These are phyloP conservation scores for Lycodopsis pacificus DNA, from an alignment of 2,797 vertebrate species.

Conservation along the genomic window DNA sequence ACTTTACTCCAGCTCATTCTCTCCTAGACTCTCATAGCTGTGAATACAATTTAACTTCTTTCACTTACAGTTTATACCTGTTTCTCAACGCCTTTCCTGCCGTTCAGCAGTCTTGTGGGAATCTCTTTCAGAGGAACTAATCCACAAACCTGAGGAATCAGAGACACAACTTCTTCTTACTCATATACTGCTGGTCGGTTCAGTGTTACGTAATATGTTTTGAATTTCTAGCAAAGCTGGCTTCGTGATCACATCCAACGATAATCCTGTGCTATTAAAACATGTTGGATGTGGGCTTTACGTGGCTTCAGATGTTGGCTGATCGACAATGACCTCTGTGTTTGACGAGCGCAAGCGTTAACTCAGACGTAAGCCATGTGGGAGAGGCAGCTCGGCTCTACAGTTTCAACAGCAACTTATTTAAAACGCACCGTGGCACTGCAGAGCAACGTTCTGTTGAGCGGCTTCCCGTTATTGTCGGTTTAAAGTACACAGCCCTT, in stretches of 20 bases:
- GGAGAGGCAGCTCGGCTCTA: neutral
- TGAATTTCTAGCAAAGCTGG: constrained; percentile 37
- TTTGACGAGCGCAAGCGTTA: neutral
- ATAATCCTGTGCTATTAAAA: constrained; percentile 29
- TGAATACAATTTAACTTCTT: neutral
- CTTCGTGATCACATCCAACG: constrained; percentile 33
- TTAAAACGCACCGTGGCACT: neutral
- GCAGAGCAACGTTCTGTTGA: neutral
- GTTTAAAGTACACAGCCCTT: neutral
- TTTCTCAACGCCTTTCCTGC: constrained; percentile 11
- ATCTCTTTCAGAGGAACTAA: constrained; percentile 28
- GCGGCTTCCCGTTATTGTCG: neutral
- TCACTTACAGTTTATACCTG: neutral
- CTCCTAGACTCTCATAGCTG: neutral
- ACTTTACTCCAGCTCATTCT: neutral
- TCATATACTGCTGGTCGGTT: neutral
- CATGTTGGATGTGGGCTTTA: neutral
- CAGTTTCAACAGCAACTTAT: constrained; percentile 10
- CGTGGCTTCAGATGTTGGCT: constrained; percentile 29
- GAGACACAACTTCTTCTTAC: neutral
- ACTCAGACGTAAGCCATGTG: neutral
- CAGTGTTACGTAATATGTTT: constrained; percentile 57
- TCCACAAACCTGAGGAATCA: constrained; percentile 17
- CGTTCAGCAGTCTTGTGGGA: neutral
- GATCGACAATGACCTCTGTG: constrained; percentile 7